Base-by-base conservation (phyloP, 2,888 invertebrate genomes). In the Heliconius cydno region DNA sequence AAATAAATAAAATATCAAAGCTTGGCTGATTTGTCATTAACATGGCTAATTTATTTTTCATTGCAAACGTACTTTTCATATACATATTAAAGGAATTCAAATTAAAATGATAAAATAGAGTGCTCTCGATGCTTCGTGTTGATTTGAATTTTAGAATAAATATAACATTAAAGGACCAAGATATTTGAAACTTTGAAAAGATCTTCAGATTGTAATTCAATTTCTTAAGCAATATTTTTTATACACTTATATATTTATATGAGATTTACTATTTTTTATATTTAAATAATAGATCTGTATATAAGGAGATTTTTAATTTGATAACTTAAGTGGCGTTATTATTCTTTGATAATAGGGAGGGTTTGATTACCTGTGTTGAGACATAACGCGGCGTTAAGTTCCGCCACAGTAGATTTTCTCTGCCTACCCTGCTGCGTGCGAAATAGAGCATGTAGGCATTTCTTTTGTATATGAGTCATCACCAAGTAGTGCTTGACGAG, bases 71-170 rank as follows among this genome's bases (percentile, higher is more conserved):
- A 25, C 15, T 41, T 41, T 70, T 13, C 25, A 25, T 41, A 68
- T 68, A 68, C 68, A 70, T 25, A 70, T 70, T 70, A 41, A 38
- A 41, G 41, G 25, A 22, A 72, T 30, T 52, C 30, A 72, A 72
- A 72, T 34, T 57, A 72, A 77, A 77, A 72, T 72, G 34, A 72
- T 65, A 65, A 77, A 72, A 65, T 72, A 65, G 71, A 77, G 72
- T 65, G 41, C 71, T 71, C 46, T 77, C n/a, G 65, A 30, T n/a
- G 46, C 25, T 25, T 72, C 65, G 25, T 34, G 15, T 25, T 70
- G 15, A 41, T 72, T 46, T 65, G 46, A 30, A 65, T 52, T 72
- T 34, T 19, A 72, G 71, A 77, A 52, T 65, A 34, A 46, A 72
- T 71, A 34, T 65, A 71, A 71, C 22, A 34, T 73, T 57, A 60